Conservation (phyloP, 2,113 vertebrate species). For the Xerus inauris region DNA sequence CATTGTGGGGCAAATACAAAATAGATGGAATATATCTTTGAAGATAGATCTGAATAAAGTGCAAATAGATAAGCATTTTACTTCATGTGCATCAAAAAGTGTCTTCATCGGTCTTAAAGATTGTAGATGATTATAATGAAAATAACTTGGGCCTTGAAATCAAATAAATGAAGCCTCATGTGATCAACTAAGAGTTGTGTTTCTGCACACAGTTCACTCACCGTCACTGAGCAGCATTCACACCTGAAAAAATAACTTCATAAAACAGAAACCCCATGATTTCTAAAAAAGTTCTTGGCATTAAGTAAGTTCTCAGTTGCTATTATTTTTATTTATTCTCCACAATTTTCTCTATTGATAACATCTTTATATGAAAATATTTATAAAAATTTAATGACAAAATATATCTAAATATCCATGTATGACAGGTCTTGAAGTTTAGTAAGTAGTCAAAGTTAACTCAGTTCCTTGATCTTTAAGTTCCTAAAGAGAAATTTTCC, state of each 20-base stretch:
- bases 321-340: background rate
- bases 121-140: background rate
- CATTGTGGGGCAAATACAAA: background rate
- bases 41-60: slow-evolving; percentile 7
- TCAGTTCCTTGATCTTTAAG: background rate
- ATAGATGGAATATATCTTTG: background rate
- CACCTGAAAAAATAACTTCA: background rate
- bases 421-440: background rate
- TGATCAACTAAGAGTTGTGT: background rate
- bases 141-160: background rate
- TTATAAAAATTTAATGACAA: background rate
- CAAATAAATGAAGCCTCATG: background rate
- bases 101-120: background rate
- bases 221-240: background rate
- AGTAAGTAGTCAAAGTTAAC: background rate
- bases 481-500: background rate
- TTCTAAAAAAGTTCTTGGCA: background rate
- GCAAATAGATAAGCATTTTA: background rate
- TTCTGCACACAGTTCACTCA: background rate
- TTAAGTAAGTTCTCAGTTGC: background rate
- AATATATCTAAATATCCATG: background rate
- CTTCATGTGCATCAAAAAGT: background rate
- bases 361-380: background rate
- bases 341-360: background rate
- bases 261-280: background rate